These are phyloP conservation scores for Drosophila equinoxialis DNA, from an alignment of 1,140 invertebrate genomes.

Conservation along the genomic window DNA sequence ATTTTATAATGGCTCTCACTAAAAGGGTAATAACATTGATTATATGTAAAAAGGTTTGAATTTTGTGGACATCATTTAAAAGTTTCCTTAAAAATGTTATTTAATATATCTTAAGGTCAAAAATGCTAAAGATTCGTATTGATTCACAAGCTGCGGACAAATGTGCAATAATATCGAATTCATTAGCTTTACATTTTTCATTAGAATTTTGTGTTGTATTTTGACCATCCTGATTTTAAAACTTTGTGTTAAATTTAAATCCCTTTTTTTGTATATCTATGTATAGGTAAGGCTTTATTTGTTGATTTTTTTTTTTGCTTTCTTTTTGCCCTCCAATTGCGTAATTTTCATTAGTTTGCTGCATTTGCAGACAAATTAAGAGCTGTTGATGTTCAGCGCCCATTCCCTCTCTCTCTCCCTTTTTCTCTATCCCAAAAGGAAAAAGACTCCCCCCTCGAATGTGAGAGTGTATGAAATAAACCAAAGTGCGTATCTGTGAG, in stretches of 20 bases:
- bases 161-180: not conserved
- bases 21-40: no score
- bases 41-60: no score
- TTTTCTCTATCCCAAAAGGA: not conserved
- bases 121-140: no score
- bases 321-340: constrained; percentile 66
- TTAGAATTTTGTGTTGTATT: not conserved
- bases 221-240: constrained; percentile 13
- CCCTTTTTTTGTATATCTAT: not conserved
- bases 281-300: not conserved
- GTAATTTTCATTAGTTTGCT: constrained; percentile 80
- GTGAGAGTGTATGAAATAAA: constrained; percentile 30
- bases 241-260: not conserved
- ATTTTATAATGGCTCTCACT: no score
- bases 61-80: no score
- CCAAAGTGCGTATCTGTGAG: constrained; percentile 71
- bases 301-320: constrained; percentile 70
- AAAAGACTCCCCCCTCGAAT: not conserved
- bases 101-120: no score
- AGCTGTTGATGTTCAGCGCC: constrained; percentile 42
- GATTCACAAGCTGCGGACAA: not conserved
- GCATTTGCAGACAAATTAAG: constrained; percentile 77
- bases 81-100: no score
- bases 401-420: constrained; percentile 10
- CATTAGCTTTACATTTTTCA: not conserved